phyloP scores from a whole-genome alignment of 2,113 vertebrate genomes.

The Murina feae region DNA sequence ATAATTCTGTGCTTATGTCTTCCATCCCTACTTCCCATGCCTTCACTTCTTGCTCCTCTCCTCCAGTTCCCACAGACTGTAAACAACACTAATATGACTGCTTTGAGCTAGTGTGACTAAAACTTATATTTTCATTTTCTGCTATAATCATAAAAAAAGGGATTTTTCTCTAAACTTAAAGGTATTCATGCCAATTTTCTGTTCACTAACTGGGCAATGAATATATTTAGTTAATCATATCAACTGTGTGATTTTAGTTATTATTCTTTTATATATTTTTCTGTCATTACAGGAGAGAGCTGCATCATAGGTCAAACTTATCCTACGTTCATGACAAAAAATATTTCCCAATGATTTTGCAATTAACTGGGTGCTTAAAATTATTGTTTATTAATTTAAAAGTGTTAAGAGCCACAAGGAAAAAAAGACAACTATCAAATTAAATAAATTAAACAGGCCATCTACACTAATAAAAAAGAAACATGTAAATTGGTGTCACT shows the following conservation, averaged over 20 bases:
- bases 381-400: not conserved
- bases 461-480: too few relatives aligned
- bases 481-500: too few relatives aligned
- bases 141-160: not conserved
- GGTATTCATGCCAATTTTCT: not conserved
- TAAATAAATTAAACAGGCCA: not conserved
- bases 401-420: not conserved
- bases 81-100: not conserved
- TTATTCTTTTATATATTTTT: not conserved
- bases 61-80: fast-evolving
- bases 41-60: not conserved
- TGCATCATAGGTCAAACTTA: not conserved
- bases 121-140: not conserved
- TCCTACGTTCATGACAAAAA: not conserved
- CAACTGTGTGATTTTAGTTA: not conserved
- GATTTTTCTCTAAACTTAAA: not conserved
- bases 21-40: not conserved
- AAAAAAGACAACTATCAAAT: not conserved
- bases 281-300: not conserved
- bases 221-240: not conserved
- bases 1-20: not conserved
- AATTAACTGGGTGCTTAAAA: not conserved
- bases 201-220: not conserved
- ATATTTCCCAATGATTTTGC: not conserved
- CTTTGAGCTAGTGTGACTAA: not conserved